phyloP scores from a whole-genome alignment of 2,797 vertebrate genomes.

The Gobio occitaniae region DNA sequence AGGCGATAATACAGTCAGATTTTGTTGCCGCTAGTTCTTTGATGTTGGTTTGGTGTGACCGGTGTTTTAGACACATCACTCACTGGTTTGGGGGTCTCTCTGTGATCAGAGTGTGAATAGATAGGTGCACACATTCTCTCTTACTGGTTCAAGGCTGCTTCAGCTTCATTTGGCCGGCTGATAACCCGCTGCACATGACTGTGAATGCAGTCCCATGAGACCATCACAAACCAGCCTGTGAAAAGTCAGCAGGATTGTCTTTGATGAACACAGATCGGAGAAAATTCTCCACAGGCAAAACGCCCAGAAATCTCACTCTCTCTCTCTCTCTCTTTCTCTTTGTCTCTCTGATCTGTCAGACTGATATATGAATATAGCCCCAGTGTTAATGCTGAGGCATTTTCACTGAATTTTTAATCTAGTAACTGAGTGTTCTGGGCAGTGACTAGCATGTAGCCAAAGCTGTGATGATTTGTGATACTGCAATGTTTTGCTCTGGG shows the following conservation, averaged over 20 bases:
- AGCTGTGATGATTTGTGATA: slow-evolving; percentile 59
- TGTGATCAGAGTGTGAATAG: not conserved
- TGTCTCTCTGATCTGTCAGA: slow-evolving; percentile 41
- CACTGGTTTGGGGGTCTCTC: not conserved
- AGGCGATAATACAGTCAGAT: not conserved
- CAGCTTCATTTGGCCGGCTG: not conserved
- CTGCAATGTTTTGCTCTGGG: slow-evolving; percentile 51
- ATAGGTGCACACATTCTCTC: not conserved
- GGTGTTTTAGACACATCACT: not conserved
- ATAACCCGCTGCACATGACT: not conserved
- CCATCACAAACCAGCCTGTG: slow-evolving; percentile 29
- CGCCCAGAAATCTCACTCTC: slow-evolving; percentile 22
- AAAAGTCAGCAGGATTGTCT: slow-evolving; percentile 34
- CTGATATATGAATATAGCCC: slow-evolving; percentile 61
- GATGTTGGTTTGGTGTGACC: too few species aligned
- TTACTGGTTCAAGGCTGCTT: not conserved
- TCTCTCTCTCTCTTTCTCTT: not conserved
- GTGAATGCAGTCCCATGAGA: not conserved
- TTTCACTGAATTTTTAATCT: slow-evolving; percentile 59
- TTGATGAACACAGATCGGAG: slow-evolving; percentile 41
- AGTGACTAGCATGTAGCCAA: slow-evolving; percentile 45
- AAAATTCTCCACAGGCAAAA: slow-evolving; percentile 38
- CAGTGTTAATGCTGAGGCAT: slow-evolving; percentile 44
- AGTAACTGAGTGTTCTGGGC: slow-evolving; percentile 51
- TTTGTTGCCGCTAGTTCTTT: not conserved